Conservation (phyloP, 2,797 vertebrate genomes). For the Sylvia borin region DNA sequence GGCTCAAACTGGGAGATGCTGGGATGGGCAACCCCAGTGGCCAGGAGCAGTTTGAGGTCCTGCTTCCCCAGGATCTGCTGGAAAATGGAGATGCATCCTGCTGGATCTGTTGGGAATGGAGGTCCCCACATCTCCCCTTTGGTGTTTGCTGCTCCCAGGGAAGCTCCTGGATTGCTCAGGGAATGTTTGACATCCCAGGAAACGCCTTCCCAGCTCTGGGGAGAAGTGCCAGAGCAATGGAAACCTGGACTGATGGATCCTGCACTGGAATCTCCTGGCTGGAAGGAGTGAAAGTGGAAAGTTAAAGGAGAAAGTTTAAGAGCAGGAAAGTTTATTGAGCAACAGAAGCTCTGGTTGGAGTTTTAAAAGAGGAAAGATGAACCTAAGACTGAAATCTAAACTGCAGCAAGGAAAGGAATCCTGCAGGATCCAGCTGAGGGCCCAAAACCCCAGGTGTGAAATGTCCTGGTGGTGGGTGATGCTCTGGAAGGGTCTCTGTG, state of each 20-base stretch:
- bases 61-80: not conserved
- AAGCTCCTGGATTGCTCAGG: not conserved
- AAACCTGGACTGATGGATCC: not conserved
- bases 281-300: not conserved
- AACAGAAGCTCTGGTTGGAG: not conserved
- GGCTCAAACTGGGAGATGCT: not conserved
- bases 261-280: not conserved
- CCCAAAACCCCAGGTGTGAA: not conserved
- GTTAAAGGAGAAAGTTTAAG: not conserved
- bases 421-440: not conserved
- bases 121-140: not conserved
- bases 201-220: too few species aligned
- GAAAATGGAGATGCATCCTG: too few species aligned
- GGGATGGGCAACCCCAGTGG: not conserved
- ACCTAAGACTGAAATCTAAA: not conserved
- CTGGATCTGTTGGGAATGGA: not conserved
- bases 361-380: not conserved
- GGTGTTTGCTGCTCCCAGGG: not conserved
- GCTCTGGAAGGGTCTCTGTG: not conserved
- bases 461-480: not conserved
- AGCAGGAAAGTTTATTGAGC: not conserved
- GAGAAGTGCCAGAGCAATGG: not conserved
- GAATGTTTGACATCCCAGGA: not conserved
- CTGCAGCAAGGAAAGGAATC: not conserved
- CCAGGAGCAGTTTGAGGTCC: not conserved